Base-by-base conservation (phyloP, 2,797 vertebrate species). In the Crenuchus spilurus region DNA sequence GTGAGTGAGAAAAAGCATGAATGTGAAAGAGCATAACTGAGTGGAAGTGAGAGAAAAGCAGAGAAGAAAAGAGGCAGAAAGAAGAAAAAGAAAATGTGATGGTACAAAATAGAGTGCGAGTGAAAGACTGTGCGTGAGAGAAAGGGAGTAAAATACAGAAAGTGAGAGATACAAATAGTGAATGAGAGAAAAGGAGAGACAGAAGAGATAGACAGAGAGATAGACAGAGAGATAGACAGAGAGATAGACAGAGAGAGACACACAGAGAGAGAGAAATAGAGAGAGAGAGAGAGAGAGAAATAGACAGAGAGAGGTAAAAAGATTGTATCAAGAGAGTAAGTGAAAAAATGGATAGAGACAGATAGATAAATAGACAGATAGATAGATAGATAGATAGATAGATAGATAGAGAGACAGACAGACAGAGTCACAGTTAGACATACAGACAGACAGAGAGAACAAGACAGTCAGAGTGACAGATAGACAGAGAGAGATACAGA, bases 61-160 rank as follows among this genome's bases (percentile, higher is more conserved):
- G 35, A 37, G 4, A 37, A 4, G 35, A 10, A 10, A 37, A n/a
- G 22, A n/a, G 42, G 67, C 8, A 68, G 65, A 51, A 60, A 61
- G 35, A n/a, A n/a, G n/a, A n/a, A n/a, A n/a, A n/a, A n/a, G n/a
- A n/a, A n/a, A n/a, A n/a, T n/a, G n/a, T n/a, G n/a, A n/a, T n/a
- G n/a, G n/a, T n/a, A n/a, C n/a, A 74, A n/a, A 70, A 54, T 44
- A 10, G n/a, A 73, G 68, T 72, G 73, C 44, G 76, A 41, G 75
- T 63, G 64, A 78, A 80, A 24, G 13, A 66, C n/a, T n/a, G n/a
- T n/a, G n/a, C n/a, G 51, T 7, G 8, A 14, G 18, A 77, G 68
- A 69, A 61, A 20, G 60, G 28, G 49, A 70, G 30, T 39, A 42
- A 37, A 7, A 13, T 24, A 48, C 81, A 48, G 61, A 67, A 30